Evolutionary conservation across 1,140 invertebrate species (phyloP), one percentile per base, ranked within the genome.

Genomic region (Macrobrachium rosenbergii): DNA sequence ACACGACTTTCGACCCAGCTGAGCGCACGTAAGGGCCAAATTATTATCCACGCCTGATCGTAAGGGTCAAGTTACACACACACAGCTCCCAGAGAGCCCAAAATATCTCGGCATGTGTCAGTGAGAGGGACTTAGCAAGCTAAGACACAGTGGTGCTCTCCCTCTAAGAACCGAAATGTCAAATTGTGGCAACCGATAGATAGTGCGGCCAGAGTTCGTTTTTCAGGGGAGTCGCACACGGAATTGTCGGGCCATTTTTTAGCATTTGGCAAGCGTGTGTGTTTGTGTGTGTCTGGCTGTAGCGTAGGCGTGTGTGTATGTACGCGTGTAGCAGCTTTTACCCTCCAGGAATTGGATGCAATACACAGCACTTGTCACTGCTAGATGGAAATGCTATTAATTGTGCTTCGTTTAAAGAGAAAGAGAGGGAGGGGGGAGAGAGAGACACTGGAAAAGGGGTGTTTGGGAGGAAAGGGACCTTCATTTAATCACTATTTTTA

Each of bases 1-100:
- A 88, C 82, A 88, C 82, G 88, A 88, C 77, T 88, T 85, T 88
- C 88, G 88, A 87, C 88, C 87, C 77, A 88, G 81, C 76, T 80
- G 88, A 79, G 80, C 72, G 83, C 45, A 63, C 84, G 79, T 82
- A 83, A 87, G 79, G 78, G 75, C 82, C 85, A 89, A 88, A 82
- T 83, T 88, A 84, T 87, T 88, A 88, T 88, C 80, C 86, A 82
- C 72, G 43, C 23, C 12, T 80, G 84, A 72, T 85, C 69, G 67
- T 82, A 75, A 87, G 85, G 85, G 78, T 87, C 78, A 82, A 75
- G 78, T 87, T 82, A n/a, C 73, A 81, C 78, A 78, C 52, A 59
- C 82, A 28, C 52, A 23, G 78, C 37, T 37, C 43, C 79, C 78
- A 58, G 23, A 63, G 59, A 69, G 69, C 69, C 62, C 69, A 72